Conservation (phyloP, 2,797 vertebrate genomes). For the Psittacula derbiana region DNA sequence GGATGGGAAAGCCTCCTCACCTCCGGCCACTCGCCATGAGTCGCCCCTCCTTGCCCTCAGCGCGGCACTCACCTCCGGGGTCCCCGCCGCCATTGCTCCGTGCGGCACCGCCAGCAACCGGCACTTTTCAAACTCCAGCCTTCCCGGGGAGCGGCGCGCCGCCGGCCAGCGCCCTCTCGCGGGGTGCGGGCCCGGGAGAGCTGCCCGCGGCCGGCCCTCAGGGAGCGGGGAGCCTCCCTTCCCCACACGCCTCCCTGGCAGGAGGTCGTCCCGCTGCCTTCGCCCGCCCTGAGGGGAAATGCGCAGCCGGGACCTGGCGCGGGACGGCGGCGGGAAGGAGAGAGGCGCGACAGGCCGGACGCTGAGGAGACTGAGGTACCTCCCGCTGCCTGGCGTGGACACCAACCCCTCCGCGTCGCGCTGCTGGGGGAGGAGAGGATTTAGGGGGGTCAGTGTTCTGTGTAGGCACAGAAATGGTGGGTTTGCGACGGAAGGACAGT, state of each 20-base stretch:
- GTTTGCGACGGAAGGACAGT: background rate
- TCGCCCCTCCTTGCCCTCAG: background rate
- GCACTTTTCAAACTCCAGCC: constrained; percentile 60
- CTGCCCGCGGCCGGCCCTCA: background rate
- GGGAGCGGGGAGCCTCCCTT: background rate
- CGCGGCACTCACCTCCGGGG: constrained; percentile 45
- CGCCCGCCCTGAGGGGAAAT: background rate
- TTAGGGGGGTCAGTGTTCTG: background rate
- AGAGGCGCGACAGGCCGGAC: background rate
- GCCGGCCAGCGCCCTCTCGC: constrained; percentile 49
- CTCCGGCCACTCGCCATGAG: background rate
- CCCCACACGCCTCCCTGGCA: background rate
- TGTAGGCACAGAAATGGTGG: background rate
- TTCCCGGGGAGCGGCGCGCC: background rate
- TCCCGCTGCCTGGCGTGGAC: background rate
- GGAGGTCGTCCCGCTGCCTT: background rate
- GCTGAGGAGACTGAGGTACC: background rate
- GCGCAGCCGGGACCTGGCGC: background rate
- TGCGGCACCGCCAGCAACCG: background rate
- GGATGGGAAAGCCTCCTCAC: background rate
- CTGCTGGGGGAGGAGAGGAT: background rate
- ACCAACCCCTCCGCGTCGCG: background rate
- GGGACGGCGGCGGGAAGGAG: background rate
- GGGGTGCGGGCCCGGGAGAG: background rate
- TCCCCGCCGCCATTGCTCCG: constrained; percentile 53